phyloP scores from a whole-genome alignment of 2,888 invertebrate genomes.

The Pachycephus smyrnensis region DNA sequence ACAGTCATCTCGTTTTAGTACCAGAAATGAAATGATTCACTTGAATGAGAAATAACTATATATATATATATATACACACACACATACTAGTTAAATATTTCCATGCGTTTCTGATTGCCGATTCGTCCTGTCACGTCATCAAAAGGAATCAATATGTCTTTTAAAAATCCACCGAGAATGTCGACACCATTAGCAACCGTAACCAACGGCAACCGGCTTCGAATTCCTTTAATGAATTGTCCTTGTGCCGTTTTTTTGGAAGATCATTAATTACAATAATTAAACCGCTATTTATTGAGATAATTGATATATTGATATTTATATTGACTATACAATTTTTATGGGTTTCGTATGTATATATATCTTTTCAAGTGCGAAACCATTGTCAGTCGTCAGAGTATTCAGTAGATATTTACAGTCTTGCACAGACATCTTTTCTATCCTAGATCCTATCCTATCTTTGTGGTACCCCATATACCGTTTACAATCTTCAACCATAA shows the following conservation, averaged over 20 bases:
- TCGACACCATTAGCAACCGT: background rate
- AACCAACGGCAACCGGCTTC: background rate
- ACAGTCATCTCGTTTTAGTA: background rate
- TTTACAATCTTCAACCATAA: background rate
- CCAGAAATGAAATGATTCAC: background rate
- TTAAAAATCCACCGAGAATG: background rate
- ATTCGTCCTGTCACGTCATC: background rate
- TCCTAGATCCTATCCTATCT: too few relatives aligned
- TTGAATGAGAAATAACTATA: background rate
- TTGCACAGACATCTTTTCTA: too few relatives aligned
- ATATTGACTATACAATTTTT: too few relatives aligned
- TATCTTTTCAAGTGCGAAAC: too few relatives aligned
- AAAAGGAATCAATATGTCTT: background rate
- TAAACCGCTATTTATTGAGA: background rate
- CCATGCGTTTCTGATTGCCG: background rate
- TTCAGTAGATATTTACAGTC: too few relatives aligned
- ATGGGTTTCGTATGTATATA: too few relatives aligned
- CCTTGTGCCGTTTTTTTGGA: background rate
- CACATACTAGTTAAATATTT: conserved; percentile 2
- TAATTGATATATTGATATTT: too few relatives aligned
- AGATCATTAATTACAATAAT: background rate
- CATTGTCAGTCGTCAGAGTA: too few relatives aligned
- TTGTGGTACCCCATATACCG: background rate
- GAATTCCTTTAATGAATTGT: background rate
- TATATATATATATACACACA: background rate